Conservation (phyloP, 2,888 invertebrate genomes). For the Agonopterix heracliana region DNA sequence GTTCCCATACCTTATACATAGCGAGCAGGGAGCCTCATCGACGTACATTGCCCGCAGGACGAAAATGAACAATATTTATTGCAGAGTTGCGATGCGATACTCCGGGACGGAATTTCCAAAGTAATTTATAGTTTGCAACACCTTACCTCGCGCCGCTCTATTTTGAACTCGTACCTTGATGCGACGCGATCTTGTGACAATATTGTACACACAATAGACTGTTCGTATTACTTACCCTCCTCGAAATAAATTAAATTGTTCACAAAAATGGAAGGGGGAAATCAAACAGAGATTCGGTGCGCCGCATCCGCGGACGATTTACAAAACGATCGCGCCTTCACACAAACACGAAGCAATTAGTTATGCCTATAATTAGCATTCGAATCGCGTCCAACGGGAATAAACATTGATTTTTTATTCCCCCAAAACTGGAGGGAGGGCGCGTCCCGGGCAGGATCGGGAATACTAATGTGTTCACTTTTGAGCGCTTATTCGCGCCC, state of each 20-base stretch:
- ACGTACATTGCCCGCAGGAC: slow-evolving; percentile 56
- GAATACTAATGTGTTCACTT: slow-evolving; percentile 75
- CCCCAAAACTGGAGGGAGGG: slow-evolving; percentile 60
- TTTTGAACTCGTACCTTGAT: slow-evolving; percentile 9
- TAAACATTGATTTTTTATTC: slow-evolving; percentile 76
- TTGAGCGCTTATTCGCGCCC: slow-evolving; percentile 72
- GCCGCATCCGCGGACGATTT: slow-evolving; percentile 31
- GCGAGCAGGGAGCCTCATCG: slow-evolving; percentile 28
- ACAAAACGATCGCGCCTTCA: slow-evolving; percentile 45
- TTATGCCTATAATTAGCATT: slow-evolving; percentile 67
- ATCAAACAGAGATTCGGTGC: slow-evolving; percentile 31
- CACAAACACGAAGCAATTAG: slow-evolving; percentile 68
- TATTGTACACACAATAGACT: not conserved
- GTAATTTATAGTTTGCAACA: slow-evolving; percentile 66
- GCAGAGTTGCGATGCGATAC: slow-evolving; percentile 52
- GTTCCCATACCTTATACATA: slow-evolving; percentile 10
- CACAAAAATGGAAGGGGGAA: slow-evolving; percentile 12
- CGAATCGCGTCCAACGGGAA: slow-evolving; percentile 64
- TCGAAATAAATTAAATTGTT: not conserved
- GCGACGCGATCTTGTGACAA: not conserved
- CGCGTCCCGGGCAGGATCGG: slow-evolving; percentile 40
- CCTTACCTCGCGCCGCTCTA: slow-evolving; percentile 35
- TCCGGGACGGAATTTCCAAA: slow-evolving; percentile 55
- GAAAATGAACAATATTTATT: slow-evolving; percentile 70
- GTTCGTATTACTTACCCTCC: not conserved